Conservation (phyloP, 2,888 invertebrate genomes). For the Scrobipalpa costella region DNA sequence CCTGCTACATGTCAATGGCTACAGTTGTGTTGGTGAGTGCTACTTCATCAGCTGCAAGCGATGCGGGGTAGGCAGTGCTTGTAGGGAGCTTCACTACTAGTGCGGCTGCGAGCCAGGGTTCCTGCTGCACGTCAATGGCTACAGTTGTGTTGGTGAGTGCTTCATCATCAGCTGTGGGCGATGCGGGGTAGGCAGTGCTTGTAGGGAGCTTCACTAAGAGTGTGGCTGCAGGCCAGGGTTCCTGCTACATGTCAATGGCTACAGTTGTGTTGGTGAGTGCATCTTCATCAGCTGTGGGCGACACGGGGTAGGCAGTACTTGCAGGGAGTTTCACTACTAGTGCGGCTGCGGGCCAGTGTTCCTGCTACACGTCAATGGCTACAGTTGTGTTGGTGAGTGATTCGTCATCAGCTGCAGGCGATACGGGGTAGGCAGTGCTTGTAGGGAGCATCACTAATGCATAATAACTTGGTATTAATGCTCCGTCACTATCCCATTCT, state of each 20-base stretch:
- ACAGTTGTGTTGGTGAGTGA: conserved; percentile 91
- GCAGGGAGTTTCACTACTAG: conserved; percentile 95
- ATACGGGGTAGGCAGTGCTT: conserved; percentile 93
- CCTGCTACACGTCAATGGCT: conserved; percentile 92
- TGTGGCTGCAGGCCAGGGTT: conserved; percentile 94
- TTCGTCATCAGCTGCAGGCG: conserved; percentile 76
- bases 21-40: conserved; percentile 91
- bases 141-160: conserved; percentile 91
- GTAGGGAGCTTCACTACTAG: conserved; percentile 95
- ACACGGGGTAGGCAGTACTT: conserved; percentile 93
- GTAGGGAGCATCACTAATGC: conserved; percentile 94
- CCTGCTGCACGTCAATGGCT: conserved; percentile 92
- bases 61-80: conserved; percentile 93
- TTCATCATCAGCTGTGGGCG: conserved; percentile 76
- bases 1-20: conserved; percentile 92
- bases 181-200: conserved; percentile 93
- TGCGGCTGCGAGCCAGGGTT: conserved; percentile 94
- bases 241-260: conserved; percentile 92
- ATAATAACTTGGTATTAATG: no score
- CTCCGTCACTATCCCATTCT: no score
- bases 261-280: conserved; percentile 91
- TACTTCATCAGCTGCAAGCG: conserved; percentile 76
- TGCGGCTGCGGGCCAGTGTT: conserved; percentile 94
- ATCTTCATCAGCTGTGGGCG: conserved; percentile 76
- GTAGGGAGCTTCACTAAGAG: conserved; percentile 95